A percentile compares a stretch with the other conserved stretches of the same genome.
phyloP scores from a whole-genome alignment of 2,797 vertebrate species.

The Poecilia velifera region DNA sequence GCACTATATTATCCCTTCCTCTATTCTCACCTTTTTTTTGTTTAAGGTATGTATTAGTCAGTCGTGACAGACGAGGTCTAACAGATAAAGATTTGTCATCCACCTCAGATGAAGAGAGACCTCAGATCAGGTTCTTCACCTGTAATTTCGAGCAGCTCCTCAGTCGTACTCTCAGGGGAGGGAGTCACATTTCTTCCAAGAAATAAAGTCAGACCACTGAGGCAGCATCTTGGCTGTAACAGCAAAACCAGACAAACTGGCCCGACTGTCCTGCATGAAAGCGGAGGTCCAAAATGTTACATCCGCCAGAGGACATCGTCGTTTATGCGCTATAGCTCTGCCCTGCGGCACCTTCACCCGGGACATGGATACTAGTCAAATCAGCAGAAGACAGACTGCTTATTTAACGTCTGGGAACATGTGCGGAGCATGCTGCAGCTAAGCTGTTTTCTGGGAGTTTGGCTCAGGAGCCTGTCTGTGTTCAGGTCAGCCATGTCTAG shows the following conservation, averaged over 20 bases:
- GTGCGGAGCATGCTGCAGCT: slow-evolving; percentile 51
- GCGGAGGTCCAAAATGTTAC: slow-evolving; percentile 37
- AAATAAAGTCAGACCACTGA: slow-evolving; percentile 47
- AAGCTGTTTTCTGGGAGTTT: slow-evolving; percentile 71
- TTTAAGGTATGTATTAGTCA: slow-evolving; percentile 29
- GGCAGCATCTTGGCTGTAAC: slow-evolving; percentile 40
- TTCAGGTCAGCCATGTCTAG: slow-evolving; percentile 73
- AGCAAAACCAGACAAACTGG: slow-evolving; percentile 49
- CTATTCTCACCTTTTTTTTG: slow-evolving; percentile 6
- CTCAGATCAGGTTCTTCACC: slow-evolving; percentile 64
- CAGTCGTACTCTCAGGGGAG: slow-evolving; percentile 5
- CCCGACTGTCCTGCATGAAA: slow-evolving; percentile 46
- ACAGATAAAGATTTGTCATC: slow-evolving; percentile 60
- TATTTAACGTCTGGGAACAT: slow-evolving; percentile 74
- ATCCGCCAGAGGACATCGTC: slow-evolving; percentile 50
- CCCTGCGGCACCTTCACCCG: slow-evolving; percentile 49
- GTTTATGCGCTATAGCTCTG: slow-evolving; percentile 63
- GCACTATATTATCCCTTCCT: not conserved
- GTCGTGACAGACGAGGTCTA: slow-evolving; percentile 44
- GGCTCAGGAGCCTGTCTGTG: slow-evolving; percentile 63
- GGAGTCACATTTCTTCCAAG: slow-evolving; percentile 57
- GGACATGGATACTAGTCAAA: slow-evolving; percentile 58
- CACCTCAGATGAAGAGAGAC: slow-evolving; percentile 53
- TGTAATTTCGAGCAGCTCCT: slow-evolving; percentile 70
- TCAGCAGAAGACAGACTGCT: slow-evolving; percentile 73